Evolutionary conservation across 30 jellyfish, hydroid and myxozoan genomes (phyloP).

Genomic region (Morbakka virulenta): DNA sequence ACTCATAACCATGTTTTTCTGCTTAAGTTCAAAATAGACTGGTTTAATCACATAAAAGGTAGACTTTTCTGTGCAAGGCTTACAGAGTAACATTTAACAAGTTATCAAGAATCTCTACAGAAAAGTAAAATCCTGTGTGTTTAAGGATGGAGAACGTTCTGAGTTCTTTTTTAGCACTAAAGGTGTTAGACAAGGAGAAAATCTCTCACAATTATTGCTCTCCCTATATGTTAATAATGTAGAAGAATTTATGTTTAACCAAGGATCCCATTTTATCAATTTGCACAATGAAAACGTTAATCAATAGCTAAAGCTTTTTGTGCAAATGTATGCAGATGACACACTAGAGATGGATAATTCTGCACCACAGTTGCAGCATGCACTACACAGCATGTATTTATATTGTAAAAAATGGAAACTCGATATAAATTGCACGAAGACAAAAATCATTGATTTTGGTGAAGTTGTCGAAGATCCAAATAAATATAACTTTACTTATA

Average conservation of each 20-base stretch:
- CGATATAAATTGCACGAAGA: too few relatives aligned
- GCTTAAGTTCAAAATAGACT: neutral
- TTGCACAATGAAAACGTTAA: neutral
- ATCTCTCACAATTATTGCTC: constrained; percentile 3
- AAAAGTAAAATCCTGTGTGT: neutral
- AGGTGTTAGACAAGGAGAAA: constrained; percentile 27
- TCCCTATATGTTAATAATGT: neutral
- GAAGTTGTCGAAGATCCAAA: too few relatives aligned
- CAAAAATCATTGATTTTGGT: too few relatives aligned
- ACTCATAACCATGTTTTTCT: constrained; percentile 1
- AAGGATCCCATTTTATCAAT: too few relatives aligned
- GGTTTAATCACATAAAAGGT: too few relatives aligned
- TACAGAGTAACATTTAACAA: neutral
- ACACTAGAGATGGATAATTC: neutral
- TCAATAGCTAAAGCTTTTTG: neutral
- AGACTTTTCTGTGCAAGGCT: constrained; percentile 8
- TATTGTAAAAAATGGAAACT: too few relatives aligned
- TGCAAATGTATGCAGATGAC: constrained; percentile 2
- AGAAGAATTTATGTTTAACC: too few relatives aligned
- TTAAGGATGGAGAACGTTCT: neutral
- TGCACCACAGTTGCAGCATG: too few relatives aligned
- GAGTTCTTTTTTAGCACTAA: neutral
- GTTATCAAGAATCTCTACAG: neutral
- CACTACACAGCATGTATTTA: too few relatives aligned
- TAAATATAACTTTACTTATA: too few relatives aligned